phyloP scores from a whole-genome alignment of 2,888 invertebrate species.

The Stramonita haemastoma region DNA sequence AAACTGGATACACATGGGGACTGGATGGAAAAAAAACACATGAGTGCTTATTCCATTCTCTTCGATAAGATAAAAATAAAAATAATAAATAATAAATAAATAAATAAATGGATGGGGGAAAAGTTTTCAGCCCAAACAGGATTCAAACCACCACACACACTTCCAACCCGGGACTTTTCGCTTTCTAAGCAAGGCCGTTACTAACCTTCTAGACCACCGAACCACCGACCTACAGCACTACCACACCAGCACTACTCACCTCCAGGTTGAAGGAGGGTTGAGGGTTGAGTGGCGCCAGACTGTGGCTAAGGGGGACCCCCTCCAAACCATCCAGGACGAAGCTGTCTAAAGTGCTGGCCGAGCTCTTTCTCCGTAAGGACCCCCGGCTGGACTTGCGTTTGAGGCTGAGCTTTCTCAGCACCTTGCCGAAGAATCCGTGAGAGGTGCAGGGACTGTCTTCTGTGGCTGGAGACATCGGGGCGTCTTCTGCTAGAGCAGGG shows the following conservation, averaged over 20 bases:
- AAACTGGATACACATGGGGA: too few relatives aligned
- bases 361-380: conserved; percentile 29
- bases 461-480: conserved; percentile 13
- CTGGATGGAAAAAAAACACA: too few relatives aligned
- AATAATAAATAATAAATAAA: too few relatives aligned
- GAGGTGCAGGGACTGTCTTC: conserved; percentile 35
- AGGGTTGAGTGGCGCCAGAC: not conserved
- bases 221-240: not conserved
- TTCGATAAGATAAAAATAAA: too few relatives aligned
- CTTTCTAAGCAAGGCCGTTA: too few relatives aligned
- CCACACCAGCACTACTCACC: conserved; percentile 18
- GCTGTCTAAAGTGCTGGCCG: conserved; percentile 4
- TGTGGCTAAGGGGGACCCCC: not conserved
- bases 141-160: too few relatives aligned
- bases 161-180: too few relatives aligned
- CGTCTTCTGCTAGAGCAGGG: not conserved
- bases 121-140: too few relatives aligned
- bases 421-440: conserved; percentile 29
- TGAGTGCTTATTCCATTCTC: too few relatives aligned
- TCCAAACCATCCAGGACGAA: conserved; percentile 10
- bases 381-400: conserved; percentile 31
- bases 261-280: conserved; percentile 40
- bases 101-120: too few relatives aligned
- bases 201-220: too few relatives aligned
- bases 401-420: conserved; percentile 30